Base-by-base conservation (phyloP, 2,888 invertebrate genomes). In the Xestia ashworthii region DNA sequence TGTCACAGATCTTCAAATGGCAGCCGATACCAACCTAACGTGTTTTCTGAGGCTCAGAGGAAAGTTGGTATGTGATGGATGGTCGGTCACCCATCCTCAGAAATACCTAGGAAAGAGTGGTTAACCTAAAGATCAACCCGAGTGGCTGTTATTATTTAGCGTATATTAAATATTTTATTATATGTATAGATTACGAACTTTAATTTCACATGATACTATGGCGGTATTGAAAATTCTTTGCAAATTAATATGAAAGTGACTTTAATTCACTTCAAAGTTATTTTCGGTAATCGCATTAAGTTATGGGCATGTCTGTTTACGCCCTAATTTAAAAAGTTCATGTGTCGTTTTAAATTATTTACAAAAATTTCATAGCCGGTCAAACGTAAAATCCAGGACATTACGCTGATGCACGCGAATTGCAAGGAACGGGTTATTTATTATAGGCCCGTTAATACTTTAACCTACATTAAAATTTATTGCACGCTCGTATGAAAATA, bases 381-480 rank as follows among this genome's bases (percentile, higher is more conserved):
- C 64, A 71, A 14, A 82, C 65, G 69, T 78, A 48, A 74, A 83
- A 83, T 72, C 55, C 79, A 50, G 84, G 58, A 76, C 69, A 82
- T 82, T 73, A 82, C 76, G 65, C 55, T 74, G 69, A 82, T 77
- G 81, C 88, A 87, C 78, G 85, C 84, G 65, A 89, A 79, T 80
- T 88, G 74, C 75, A 81, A 87, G 81, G 69, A 81, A 83, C 77
- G 74, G 44, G 75, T 78, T 78, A 86, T 87, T 88, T 89, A 87
- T 89, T 82, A 78, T 68, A 78, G 71, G 78, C 71, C 71, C 74
- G 80, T 81, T 82, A 87, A 85, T 89, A 84, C 80, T 87, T 86
- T 87, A 83, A 84, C 80, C 83, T 84, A 81, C 76, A 84, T 85
- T 73, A 77, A 83, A 88, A 87, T 81, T 74, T 72, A 84, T 87